phyloP scores from a whole-genome alignment of 2,888 invertebrate species.

The Synanthedon tipuliformis region DNA sequence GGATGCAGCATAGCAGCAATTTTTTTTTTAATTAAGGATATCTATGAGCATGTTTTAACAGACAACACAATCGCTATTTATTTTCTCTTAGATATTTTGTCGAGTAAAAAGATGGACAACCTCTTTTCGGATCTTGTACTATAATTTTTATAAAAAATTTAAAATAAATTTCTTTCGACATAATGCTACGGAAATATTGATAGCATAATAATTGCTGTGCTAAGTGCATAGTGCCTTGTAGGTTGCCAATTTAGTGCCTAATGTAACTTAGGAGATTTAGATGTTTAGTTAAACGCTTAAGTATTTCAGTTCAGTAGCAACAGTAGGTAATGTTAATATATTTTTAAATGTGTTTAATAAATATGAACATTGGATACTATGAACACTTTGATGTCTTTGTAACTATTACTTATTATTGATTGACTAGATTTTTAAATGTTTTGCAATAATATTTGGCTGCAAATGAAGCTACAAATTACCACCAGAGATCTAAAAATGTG shows the following conservation, averaged over 20 bases:
- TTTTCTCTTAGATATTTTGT: too few species aligned
- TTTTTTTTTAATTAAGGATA: too few species aligned
- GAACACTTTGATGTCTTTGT: constrained; percentile 13
- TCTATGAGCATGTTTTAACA: too few species aligned
- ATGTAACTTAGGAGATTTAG: constrained; percentile 9
- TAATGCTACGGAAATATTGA: constrained; percentile 10
- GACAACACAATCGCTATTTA: too few species aligned
- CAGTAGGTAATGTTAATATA: too few species aligned
- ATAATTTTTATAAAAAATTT: too few species aligned
- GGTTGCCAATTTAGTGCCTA: constrained; percentile 73
- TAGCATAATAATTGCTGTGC: constrained; percentile 57
- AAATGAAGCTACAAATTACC: constrained; percentile 41
- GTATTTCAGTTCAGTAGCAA: too few species aligned
- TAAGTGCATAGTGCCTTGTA: constrained; percentile 72
- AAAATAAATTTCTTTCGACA: too few species aligned
- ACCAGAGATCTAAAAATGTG: constrained; percentile 53
- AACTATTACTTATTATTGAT: constrained; percentile 8
- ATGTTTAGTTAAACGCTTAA: background rate
- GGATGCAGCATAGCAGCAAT: too few species aligned
- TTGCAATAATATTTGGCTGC: background rate
- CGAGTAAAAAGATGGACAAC: too few species aligned
- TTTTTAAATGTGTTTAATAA: too few species aligned
- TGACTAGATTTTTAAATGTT: constrained; percentile 1
- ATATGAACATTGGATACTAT: constrained; percentile 4
- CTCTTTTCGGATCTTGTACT: too few species aligned